phyloP scores from a whole-genome alignment of 1,140 invertebrate species.

The Danaus plexippus region DNA sequence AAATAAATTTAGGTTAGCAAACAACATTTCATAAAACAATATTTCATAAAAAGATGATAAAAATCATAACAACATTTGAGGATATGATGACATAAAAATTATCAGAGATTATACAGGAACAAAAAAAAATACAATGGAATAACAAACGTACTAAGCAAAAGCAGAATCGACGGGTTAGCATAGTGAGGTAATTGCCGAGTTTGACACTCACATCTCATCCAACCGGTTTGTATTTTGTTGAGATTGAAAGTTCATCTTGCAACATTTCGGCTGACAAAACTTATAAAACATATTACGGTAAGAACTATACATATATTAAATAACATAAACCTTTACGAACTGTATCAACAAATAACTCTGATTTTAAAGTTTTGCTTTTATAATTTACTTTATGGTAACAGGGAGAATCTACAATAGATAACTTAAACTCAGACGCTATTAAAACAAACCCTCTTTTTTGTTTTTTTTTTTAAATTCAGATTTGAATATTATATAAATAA shows the following conservation, averaged over 20 bases:
- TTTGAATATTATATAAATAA: too few relatives aligned
- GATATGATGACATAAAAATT: too few relatives aligned
- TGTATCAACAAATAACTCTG: not conserved
- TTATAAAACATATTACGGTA: not conserved
- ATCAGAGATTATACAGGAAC: too few relatives aligned
- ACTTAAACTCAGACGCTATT: too few relatives aligned
- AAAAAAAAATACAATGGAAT: not conserved
- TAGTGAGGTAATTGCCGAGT: constrained; percentile 29
- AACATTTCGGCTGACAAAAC: constrained; percentile 30
- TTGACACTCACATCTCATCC: constrained; percentile 20
- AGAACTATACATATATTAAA: too few relatives aligned
- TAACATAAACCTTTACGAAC: not conserved
- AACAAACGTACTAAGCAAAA: constrained; percentile 5
- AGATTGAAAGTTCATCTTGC: constrained; percentile 45
- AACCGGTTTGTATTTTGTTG: constrained; percentile 32
- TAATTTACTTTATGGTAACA: constrained; percentile 15
- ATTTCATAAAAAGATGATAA: too few relatives aligned
- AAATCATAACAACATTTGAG: too few relatives aligned
- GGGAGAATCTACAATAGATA: too few relatives aligned
- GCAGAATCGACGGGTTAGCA: constrained; percentile 1
- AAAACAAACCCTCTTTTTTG: too few relatives aligned
- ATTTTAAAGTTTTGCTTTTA: constrained; percentile 9
- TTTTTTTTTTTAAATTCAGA: too few relatives aligned
- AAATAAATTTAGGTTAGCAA: too few relatives aligned
- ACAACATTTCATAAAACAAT: too few relatives aligned